A percentile compares a stretch with the other conserved stretches of the same genome.
phyloP scores from a whole-genome alignment of 2,113 vertebrate genomes.

The Ahaetulla prasina region DNA sequence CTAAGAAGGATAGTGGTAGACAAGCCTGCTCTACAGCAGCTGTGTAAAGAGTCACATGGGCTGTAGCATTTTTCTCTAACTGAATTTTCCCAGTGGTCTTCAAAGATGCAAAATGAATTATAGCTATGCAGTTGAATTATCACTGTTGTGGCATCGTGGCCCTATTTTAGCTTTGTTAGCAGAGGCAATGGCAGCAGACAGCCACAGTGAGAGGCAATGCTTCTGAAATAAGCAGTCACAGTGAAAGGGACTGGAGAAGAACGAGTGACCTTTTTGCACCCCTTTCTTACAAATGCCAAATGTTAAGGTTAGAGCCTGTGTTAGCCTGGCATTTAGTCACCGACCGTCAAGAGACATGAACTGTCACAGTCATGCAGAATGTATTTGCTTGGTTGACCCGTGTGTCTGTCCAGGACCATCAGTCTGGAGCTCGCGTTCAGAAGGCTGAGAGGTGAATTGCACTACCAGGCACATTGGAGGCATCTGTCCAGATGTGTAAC shows the following conservation, averaged over 20 bases:
- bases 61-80: not conserved
- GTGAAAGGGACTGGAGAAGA: not conserved
- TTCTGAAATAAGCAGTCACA: not conserved
- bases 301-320: not conserved
- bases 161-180: not conserved
- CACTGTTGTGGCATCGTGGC: not conserved
- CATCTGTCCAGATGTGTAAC: not conserved
- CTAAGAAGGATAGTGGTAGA: not conserved
- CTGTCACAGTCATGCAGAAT: not conserved
- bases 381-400: not conserved
- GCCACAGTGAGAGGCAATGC: not conserved
- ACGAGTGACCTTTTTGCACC: not conserved
- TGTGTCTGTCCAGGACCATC: not conserved
- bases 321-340: not conserved
- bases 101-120: not conserved
- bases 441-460: not conserved
- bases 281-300: not conserved
- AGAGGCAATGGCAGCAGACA: not conserved
- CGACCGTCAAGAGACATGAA: not conserved
- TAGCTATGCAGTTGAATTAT: not conserved
- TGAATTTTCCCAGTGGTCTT: not conserved
- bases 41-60: not conserved
- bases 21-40: not conserved
- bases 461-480: not conserved
- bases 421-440: not conserved